phyloP scores from a whole-genome alignment of 2,797 vertebrate genomes.

The Naso thynnoides region DNA sequence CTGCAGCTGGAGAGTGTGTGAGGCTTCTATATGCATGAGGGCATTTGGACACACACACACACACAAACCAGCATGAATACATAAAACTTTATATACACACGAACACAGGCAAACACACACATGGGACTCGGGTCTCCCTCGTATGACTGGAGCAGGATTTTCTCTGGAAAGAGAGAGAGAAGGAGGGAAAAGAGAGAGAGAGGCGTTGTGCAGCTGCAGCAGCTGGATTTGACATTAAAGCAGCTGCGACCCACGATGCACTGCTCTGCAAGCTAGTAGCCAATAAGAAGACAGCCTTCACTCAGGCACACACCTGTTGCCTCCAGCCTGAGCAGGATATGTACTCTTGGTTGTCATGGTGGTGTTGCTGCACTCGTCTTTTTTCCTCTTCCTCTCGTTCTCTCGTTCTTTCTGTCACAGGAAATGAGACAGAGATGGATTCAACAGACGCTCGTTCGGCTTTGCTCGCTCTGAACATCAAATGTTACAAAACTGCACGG shows the following conservation, averaged over 20 bases:
- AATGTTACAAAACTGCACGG: too few species aligned
- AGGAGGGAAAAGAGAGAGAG: not conserved
- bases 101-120: constrained; percentile 31
- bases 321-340: constrained; percentile 61
- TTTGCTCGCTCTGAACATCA: too few species aligned
- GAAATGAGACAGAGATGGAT: constrained; percentile 36
- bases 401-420: constrained; percentile 5
- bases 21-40: constrained; percentile 50
- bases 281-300: constrained; percentile 19
- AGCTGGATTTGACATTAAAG: constrained; percentile 70
- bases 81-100: constrained; percentile 5
- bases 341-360: constrained; percentile 50
- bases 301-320: constrained; percentile 46
- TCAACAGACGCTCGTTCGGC: not conserved
- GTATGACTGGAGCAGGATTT: constrained; percentile 62
- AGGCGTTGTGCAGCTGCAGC: constrained; percentile 62
- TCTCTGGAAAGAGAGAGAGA: constrained; percentile 52
- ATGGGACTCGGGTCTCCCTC: constrained; percentile 59
- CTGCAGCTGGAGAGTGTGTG: constrained; percentile 33
- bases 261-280: constrained; percentile 18
- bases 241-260: constrained; percentile 42
- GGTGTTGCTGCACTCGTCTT: constrained; percentile 2
- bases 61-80: too few species aligned
- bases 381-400: constrained; percentile 13
- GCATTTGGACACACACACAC: too few species aligned